Base-by-base conservation (phyloP, 2,113 vertebrate genomes). In the Serinus canaria region DNA sequence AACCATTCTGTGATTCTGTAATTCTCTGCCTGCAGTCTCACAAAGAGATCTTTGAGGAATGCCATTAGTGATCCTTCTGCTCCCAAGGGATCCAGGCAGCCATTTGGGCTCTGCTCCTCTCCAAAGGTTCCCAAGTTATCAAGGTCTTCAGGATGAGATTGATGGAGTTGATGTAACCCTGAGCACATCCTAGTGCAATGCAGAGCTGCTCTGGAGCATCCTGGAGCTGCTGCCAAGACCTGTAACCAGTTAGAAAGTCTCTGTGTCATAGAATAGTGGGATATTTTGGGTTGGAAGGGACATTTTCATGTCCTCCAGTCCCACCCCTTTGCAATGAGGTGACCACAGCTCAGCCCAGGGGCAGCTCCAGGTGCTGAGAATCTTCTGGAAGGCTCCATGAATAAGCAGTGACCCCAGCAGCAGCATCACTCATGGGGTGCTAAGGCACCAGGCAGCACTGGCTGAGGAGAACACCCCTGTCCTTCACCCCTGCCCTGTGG, bases 151-250 rank as follows among this genome's bases (percentile, higher is more conserved):
- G 39, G 59, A 62, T 6, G 28, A 37, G 28, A 33, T 6, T 28
- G 17, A 15, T 44, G 24, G 16, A 33, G 19, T 67, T 79, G 60
- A 2, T 12, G 1, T 15, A 70, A 43, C 30, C 58, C 55, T 81
- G 76, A 46, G 31, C 12, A 25, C 0, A 0, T 9, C 68, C 53
- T 15, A 44, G 56, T n/a, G 63, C 44, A 47, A 22, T 0, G 0
- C 43, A 70, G 66, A 76, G 35, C 52, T 82, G 23, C 30, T 72
- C 62, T 83, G 58, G 35, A 69, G 49, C 46, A n/a, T 25, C 31
- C 44, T 66, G 58, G 53, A 79, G 33, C 72, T 88, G 41, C 49
- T 69, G 44, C n/a, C 41, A 39, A 58, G 28, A 37, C 7, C 30
- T 76, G 7, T 9, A n/a, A 58, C 2, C 27, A 70, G 15, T 53